Evolutionary conservation across 2,797 vertebrate species (phyloP), one percentile per base, ranked within the genome.

Genomic region (Myiothlypis coronata): DNA sequence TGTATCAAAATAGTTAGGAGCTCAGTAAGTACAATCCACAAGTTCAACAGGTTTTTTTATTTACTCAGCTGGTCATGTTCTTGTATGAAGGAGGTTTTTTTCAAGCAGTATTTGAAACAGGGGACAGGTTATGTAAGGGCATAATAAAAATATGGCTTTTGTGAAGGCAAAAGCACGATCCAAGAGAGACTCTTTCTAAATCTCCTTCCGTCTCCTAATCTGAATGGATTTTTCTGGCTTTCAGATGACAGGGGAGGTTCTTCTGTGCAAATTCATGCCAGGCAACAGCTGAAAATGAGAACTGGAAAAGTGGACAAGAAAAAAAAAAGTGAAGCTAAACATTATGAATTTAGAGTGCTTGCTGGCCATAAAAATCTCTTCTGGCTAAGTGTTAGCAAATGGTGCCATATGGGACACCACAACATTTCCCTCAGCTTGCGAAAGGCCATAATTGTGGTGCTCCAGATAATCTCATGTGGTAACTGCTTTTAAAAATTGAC

Each of bases 51-150:
- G 87, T 93, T 96, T 94, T 97, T 95, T 92, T 97, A 93, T 96
- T 97, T 94, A 92, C 68, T 96, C 96, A 96, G 96, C 96, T 96
- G 96, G 87, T 71, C 84, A 81, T 97, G 94, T 81, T 91, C 92
- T 96, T 94, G 65, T 90, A 68, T 0, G 37, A 90, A 76, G 53
- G 14, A 93, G 65, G 8, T 46, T 69, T 91, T 90, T 69, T 90
- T 57, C 49, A 78, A 83, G 57, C 78, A 82, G n/a, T 76, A 91
- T 81, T 92, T 94, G 95, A 91, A 94, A 83, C 49, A 83, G 55
- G 55, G 91, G 94, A 95, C 80, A 93, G 94, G 94, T 95, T 97
- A 94, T 96, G 74, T 96, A 96, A 94, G 93, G 85, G 87, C 71
- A 86, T 91, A 83, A 95, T 69, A 80, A 94, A 83, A 96, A 93